A percentile compares a stretch with the other conserved stretches of the same genome.
phyloP scores from a whole-genome alignment of 2,888 invertebrate species.

The Dryomyza anilis region DNA sequence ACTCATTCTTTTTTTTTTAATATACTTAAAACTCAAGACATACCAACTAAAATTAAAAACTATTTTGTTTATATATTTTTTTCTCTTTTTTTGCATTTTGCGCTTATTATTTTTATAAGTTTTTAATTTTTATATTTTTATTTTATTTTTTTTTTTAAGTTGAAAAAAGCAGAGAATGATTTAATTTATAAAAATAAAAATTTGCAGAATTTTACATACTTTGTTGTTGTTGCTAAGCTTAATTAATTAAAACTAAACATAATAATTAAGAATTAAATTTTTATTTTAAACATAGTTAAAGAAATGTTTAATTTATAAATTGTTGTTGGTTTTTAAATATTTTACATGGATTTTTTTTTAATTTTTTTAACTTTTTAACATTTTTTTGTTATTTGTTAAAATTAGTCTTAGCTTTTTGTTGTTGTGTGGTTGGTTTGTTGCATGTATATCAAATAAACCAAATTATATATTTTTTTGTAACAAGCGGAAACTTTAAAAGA shows the following conservation, averaged over 20 bases:
- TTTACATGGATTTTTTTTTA: conserved; percentile 19
- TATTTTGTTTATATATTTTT: conserved; percentile 38
- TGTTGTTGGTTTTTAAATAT: conserved; percentile 18
- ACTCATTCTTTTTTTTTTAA: conserved; percentile 36
- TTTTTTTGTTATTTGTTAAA: conserved; percentile 13
- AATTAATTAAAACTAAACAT: conserved; percentile 10
- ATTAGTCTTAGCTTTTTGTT: conserved; percentile 23
- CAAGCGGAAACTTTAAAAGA: not conserved
- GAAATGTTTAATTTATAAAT: conserved; percentile 15
- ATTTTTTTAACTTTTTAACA: conserved; percentile 23
- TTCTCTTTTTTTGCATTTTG: conserved; percentile 34
- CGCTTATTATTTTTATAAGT: conserved; percentile 26
- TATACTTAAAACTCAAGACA: conserved; percentile 59
- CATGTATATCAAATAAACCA: not conserved
- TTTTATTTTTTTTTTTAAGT: conserved; percentile 19
- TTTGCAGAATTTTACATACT: conserved; percentile 32
- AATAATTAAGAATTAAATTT: conserved; percentile 20
- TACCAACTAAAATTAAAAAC: conserved; percentile 56
- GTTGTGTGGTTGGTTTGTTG: conserved; percentile 17
- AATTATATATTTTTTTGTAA: not conserved
- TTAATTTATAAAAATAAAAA: too few relatives aligned
- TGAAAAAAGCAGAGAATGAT: conserved; percentile 25
- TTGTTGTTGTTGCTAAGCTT: conserved; percentile 15
- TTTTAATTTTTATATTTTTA: too few relatives aligned
- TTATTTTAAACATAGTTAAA: conserved; percentile 20